phyloP scores from a whole-genome alignment of 2,797 vertebrate species.

The Danio jaintianensis region DNA sequence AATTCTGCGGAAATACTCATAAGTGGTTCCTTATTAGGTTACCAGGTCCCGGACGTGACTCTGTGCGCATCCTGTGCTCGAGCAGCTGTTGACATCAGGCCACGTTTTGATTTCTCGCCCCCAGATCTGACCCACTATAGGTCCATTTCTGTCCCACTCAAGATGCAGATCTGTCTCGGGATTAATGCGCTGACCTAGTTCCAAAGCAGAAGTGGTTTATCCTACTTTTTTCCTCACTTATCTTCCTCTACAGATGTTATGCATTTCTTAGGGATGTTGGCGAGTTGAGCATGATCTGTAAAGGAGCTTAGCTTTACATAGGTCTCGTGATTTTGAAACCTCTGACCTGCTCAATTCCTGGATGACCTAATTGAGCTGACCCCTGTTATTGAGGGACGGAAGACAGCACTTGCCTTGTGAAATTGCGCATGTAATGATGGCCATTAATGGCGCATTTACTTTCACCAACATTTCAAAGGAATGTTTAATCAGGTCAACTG shows the following conservation, averaged over 20 bases:
- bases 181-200: conserved; percentile 50
- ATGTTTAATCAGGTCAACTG: conserved; percentile 18
- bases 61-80: background rate
- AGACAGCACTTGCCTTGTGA: conserved; percentile 44
- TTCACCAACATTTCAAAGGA: background rate
- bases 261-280: background rate
- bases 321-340: conserved; percentile 31
- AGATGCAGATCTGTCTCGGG: conserved; percentile 45
- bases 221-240: conserved; percentile 46
- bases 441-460: background rate
- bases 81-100: conserved; percentile 43
- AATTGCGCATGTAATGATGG: conserved; percentile 44
- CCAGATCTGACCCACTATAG: conserved; percentile 22
- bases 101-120: conserved; percentile 15
- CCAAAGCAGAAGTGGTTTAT: conserved; percentile 49
- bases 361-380: conserved; percentile 38
- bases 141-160: conserved; percentile 29
- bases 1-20: background rate
- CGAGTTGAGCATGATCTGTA: background rate
- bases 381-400: conserved; percentile 27
- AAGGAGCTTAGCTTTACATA: conserved; percentile 13
- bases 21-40: conserved; percentile 24
- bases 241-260: conserved; percentile 8
- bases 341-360: conserved; percentile 37
- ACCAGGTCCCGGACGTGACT: conserved; percentile 18